Base-by-base conservation (phyloP, 2,797 vertebrate genomes). In the Acridotheres tristis region DNA sequence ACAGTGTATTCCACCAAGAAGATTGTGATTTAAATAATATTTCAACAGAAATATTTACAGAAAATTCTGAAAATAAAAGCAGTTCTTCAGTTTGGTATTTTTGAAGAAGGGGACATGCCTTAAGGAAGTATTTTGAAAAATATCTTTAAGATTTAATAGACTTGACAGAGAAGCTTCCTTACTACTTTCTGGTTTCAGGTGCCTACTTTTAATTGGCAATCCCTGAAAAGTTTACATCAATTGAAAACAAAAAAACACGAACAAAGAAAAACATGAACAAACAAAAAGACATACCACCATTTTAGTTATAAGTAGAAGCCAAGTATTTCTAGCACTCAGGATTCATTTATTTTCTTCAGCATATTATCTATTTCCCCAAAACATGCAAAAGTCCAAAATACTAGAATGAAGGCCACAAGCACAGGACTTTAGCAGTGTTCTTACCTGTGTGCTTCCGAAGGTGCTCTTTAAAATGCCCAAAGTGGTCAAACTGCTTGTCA, bases 391-490 rank as follows among this genome's bases (percentile, higher is more conserved):
- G 0, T 16, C 3, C 11, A 20, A 59, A 69, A 34, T 23, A 11
- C 2, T 16, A 38, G 11, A 67, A n/a, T 2, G 10, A 51, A 72
- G 16, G 57, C 38, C 48, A 63, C n/a, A 85, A 74, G 62, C 3
- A 57, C 12, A 71, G 55, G 57, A 26, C 50, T n/a, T 51, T 9
- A 84, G 30, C 61, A 87, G 50, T 29, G 36, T 27, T 85, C 97
- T 98, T 97, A 99, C 99, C 99, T 89, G 99, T 99, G 97, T 99
- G 99, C 88, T 99, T 99, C 78, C 99, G 98, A 77, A 99, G 97
- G 90, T 99, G 99, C 87, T 99, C 99, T 98, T 99, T 99, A 97
- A 99, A 99, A 97, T 99, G 99, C n/a, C 99, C 99, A 29, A 99
- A 99, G 96, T 99, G 99, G 93, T 99, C 99, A 95, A 99, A 99